Conservation (phyloP, 2,113 vertebrate species). For the Cynopterus brachyotis region DNA sequence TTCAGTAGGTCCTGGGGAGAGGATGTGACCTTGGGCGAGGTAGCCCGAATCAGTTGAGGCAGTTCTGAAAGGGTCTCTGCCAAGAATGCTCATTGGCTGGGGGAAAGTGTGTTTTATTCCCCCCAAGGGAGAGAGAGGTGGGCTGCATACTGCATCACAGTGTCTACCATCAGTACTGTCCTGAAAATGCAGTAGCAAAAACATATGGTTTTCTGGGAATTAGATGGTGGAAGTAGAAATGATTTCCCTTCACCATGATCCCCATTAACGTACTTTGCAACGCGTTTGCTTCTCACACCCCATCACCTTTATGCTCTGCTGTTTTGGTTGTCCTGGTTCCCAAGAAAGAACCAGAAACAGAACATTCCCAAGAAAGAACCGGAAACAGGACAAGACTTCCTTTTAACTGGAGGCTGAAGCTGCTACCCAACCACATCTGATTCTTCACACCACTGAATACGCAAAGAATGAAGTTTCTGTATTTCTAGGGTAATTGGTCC, state of each 20-base stretch:
- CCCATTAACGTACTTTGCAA: background rate
- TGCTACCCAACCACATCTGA: background rate
- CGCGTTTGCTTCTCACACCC: background rate
- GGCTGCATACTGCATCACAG: background rate
- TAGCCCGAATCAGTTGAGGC: background rate
- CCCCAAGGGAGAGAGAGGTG: accelerated
- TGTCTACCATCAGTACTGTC: background rate
- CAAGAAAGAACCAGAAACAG: background rate
- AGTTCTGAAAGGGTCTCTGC: background rate
- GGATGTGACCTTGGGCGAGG: background rate
- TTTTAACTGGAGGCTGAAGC: background rate
- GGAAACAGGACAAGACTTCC: background rate
- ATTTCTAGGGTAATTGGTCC: background rate
- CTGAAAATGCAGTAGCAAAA: background rate
- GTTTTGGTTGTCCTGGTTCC: background rate
- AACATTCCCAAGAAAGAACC: background rate
- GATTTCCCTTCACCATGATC: background rate
- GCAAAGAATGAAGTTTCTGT: background rate
- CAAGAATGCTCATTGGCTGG: background rate
- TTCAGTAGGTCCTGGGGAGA: background rate
- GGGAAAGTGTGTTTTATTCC: background rate
- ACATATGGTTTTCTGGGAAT: background rate
- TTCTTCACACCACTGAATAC: background rate
- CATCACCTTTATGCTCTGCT: background rate
- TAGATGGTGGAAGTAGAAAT: background rate